Evolutionary conservation across 1,140 invertebrate species (phyloP), one percentile per base, ranked within the genome.

Genomic region (Plutomurus gul): DNA sequence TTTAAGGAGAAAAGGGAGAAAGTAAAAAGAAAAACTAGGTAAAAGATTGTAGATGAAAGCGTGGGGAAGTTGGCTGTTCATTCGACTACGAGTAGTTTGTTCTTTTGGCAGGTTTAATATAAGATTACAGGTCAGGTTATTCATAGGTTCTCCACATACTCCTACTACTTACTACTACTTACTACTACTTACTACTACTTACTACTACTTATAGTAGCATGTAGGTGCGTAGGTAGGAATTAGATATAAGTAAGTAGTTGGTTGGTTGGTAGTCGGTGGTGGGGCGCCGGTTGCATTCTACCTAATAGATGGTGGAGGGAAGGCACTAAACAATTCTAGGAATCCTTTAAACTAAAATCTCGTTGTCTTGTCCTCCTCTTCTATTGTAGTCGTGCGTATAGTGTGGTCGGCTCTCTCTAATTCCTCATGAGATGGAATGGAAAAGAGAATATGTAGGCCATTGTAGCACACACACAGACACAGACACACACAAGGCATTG

Each of bases 351-450:
- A 65, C 30, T 30, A n/a, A 65, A 65, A 65, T 65, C 25, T 65
- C 27, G 56, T 65, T 65, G 56, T 30, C 25, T 65, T 65, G 56
- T 65, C 56, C 27, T 65, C 36, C 36, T 65, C 56, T 25, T 65
- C 56, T 65, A 65, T 65, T 65, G 56, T 65, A 30, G 56, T 27
- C n/a, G 11, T 43, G 27, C 8, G 51, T 27, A 56, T 8, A 27
- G 49, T 51, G 49, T 51, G 18, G 46, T 27, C 1, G n/a, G 13
- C 16, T n/a, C 1, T 16, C 30, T 18, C 56, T 65, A 65, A 65
- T 65, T 65, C 56, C 56, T 65, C 56, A 33, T 65, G 56, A 65
- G 56, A 65, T 65, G 56, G 56, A 65, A 65, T 65, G 56, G 36
- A 65, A 65, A 65, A 27, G 56, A 10, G 56, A 65, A 65, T 65